Evolutionary conservation across 2,888 invertebrate genomes (phyloP).

Genomic region (Eilema griseolum): DNA sequence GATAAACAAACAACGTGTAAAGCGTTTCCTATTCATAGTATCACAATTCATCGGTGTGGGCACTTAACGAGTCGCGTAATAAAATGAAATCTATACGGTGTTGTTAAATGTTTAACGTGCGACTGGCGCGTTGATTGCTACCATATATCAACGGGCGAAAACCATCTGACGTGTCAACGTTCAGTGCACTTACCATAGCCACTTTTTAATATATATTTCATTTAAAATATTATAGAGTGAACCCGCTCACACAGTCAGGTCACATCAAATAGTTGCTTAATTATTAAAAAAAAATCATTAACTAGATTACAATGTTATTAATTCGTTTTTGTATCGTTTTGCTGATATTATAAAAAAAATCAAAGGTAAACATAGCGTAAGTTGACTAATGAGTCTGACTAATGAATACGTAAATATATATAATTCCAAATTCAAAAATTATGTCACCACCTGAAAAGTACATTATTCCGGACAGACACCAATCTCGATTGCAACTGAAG

Average conservation of each 20-base stretch:
- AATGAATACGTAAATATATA: too few relatives aligned
- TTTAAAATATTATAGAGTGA: neutral
- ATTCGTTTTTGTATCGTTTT: too few relatives aligned
- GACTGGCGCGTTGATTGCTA: slow-evolving; percentile 67
- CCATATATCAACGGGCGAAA: slow-evolving; percentile 62
- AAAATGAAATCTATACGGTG: slow-evolving; percentile 68
- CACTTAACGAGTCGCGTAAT: slow-evolving; percentile 64
- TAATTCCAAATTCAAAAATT: too few relatives aligned
- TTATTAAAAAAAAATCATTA: neutral
- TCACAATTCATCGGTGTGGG: slow-evolving; percentile 47
- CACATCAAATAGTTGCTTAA: neutral
- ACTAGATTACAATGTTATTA: too few relatives aligned
- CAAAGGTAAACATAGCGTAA: too few relatives aligned
- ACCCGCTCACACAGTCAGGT: neutral
- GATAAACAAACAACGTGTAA: slow-evolving; percentile 20
- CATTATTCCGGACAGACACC: too few relatives aligned
- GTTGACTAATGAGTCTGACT: too few relatives aligned
- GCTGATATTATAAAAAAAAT: too few relatives aligned
- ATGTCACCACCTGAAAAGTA: too few relatives aligned
- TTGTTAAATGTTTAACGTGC: slow-evolving; percentile 57
- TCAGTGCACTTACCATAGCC: slow-evolving; percentile 29
- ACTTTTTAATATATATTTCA: slow-evolving; percentile 10
- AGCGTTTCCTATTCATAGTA: slow-evolving; percentile 33
- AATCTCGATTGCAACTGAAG: too few relatives aligned
- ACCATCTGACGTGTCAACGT: slow-evolving; percentile 42